Evolutionary conservation across 2,113 vertebrate species (phyloP).

Genomic region (Progne subis): DNA sequence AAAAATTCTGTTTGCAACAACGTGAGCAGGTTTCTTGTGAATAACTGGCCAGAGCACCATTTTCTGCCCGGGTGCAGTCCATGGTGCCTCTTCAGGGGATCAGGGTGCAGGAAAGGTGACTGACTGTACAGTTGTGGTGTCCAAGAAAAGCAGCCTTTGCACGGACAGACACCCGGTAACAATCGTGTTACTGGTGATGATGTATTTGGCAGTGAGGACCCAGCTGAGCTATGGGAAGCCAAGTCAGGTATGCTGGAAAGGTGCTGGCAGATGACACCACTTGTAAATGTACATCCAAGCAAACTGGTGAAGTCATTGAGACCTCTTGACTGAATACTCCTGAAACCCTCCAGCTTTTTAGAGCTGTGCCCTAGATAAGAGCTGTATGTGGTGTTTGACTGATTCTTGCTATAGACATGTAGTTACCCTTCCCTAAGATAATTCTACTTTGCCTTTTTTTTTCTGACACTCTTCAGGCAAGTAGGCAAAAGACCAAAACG

Average conservation of each 20-base stretch:
- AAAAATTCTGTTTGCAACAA: background rate
- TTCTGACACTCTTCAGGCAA: conserved; percentile 24
- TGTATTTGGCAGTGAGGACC: background rate
- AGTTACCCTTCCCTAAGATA: background rate
- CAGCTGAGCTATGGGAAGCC: background rate
- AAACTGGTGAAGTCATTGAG: conserved; percentile 23
- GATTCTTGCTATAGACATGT: background rate
- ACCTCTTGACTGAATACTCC: background rate
- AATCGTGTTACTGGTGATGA: background rate
- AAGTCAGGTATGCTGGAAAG: background rate
- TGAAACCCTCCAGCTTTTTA: conserved; percentile 9
- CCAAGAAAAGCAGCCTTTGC: background rate
- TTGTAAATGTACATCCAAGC: background rate
- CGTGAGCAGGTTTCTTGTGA: background rate
- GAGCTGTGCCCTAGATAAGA: background rate
- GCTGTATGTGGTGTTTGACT: background rate
- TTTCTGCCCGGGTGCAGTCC: background rate
- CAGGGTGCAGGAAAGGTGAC: background rate
- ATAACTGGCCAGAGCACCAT: background rate
- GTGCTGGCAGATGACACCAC: background rate
- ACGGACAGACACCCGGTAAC: background rate
- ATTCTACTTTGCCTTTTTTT: background rate
- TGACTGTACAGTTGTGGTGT: background rate
- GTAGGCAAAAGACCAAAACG: conserved; percentile 1
- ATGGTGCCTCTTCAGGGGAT: background rate